Conservation (phyloP, 2,888 invertebrate genomes). For the Metopia argyrocephala region DNA sequence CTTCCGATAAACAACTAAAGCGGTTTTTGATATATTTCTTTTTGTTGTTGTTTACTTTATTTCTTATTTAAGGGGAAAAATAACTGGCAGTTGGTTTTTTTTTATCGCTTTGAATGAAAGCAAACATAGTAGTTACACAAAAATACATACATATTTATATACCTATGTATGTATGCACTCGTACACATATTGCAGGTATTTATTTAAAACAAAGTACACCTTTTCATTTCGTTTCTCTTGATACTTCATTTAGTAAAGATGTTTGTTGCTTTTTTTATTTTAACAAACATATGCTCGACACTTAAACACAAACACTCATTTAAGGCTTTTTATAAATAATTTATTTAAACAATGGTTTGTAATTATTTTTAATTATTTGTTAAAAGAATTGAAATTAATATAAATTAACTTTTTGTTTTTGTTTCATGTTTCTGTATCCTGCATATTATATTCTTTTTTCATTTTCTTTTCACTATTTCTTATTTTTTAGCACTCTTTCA, state of each 20-base stretch:
- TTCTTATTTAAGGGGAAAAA: slow-evolving; percentile 15
- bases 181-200: no score
- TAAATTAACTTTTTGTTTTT: neutral
- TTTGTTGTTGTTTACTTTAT: neutral
- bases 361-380: neutral
- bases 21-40: slow-evolving; percentile 9
- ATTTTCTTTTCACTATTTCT: slow-evolving; percentile 7
- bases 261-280: slow-evolving; percentile 9
- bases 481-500: slow-evolving; percentile 5
- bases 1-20: slow-evolving; percentile 43
- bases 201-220: slow-evolving; percentile 46
- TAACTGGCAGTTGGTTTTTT: slow-evolving; percentile 52
- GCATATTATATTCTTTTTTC: slow-evolving; percentile 2
- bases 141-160: no score
- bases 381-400: slow-evolving; percentile 8
- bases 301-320: slow-evolving; percentile 8
- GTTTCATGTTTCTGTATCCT: slow-evolving; percentile 22
- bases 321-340: neutral
- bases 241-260: neutral
- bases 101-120: neutral
- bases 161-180: no score
- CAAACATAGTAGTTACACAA: no score
- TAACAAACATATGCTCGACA: slow-evolving; percentile 32
- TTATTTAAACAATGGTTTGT: neutral
- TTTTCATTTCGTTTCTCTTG: slow-evolving; percentile 31